A percentile compares a stretch with the other conserved stretches of the same genome.
These are phyloP conservation scores for Trichogramma pretiosum DNA, from an alignment of 1,140 invertebrate species.

Conservation along the genomic window DNA sequence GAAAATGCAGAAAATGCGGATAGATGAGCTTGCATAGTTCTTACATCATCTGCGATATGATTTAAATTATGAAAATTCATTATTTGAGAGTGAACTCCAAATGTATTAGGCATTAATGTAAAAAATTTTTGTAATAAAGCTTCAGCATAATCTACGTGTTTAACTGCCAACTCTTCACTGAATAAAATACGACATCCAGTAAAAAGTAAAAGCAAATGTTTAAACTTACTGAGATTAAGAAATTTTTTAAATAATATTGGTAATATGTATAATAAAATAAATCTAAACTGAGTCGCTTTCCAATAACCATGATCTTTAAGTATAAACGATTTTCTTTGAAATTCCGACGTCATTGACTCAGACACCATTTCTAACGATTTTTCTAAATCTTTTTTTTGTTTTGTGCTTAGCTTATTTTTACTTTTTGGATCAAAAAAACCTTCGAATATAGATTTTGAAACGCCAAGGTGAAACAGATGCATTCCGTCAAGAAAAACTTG, in stretches of 20 bases:
- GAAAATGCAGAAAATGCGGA: conserved; percentile 3
- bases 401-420: neutral
- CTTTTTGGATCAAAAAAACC: neutral
- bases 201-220: conserved; percentile 14
- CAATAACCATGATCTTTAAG: neutral
- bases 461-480: neutral
- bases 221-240: neutral
- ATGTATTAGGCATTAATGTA: conserved; percentile 20
- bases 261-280: neutral
- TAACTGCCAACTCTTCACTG: conserved; percentile 11
- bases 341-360: neutral
- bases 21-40: conserved; percentile 12
- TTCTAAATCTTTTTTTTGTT: neutral
- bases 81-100: conserved; percentile 17
- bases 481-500: neutral
- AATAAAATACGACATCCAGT: conserved; percentile 19
- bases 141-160: conserved; percentile 17
- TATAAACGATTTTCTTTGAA: neutral
- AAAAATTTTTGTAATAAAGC: conserved; percentile 23
- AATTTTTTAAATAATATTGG: neutral
- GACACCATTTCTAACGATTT: neutral
- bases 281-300: neutral
- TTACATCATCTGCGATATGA: conserved; percentile 23
- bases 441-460: neutral
- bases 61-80: conserved; percentile 24